These are phyloP conservation scores for Tetragonula clypearis DNA, from an alignment of 1,140 invertebrate species.

Conservation along the genomic window DNA sequence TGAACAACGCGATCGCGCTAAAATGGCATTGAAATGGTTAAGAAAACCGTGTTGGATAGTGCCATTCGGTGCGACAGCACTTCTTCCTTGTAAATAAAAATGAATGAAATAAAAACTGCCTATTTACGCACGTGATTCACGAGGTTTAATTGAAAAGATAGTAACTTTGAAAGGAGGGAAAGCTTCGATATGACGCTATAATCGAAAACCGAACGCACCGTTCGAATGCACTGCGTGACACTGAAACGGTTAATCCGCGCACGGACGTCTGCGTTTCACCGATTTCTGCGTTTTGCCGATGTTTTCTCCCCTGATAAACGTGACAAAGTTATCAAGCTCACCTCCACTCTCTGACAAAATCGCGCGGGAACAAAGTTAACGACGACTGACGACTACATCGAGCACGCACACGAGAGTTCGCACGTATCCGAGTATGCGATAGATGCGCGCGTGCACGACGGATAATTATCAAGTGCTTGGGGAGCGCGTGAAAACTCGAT, in stretches of 20 bases:
- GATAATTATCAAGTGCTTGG: conserved; percentile 22
- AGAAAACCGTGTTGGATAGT: too few species aligned
- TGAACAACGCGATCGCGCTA: too few species aligned
- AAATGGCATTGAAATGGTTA: too few species aligned
- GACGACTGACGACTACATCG: neutral
- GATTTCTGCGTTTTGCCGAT: neutral
- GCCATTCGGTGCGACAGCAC: too few species aligned
- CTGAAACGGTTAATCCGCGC: neutral
- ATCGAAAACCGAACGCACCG: too few species aligned
- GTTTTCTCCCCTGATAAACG: neutral
- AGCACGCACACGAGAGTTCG: neutral
- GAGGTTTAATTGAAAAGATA: too few species aligned
- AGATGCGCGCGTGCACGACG: neutral
- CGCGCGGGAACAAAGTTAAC: conserved; percentile 25
- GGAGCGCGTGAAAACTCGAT: conserved; percentile 8
- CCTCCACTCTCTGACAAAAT: neutral
- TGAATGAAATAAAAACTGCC: too few species aligned
- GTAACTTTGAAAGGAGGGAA: too few species aligned
- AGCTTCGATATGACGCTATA: too few species aligned
- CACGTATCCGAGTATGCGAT: neutral
- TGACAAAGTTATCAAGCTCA: neutral
- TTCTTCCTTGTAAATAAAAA: too few species aligned
- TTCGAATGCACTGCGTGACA: too few species aligned
- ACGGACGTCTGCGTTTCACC: neutral
- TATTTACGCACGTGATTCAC: too few species aligned